Conservation (phyloP, 2,113 vertebrate species). For the Aepyceros melampus region DNA sequence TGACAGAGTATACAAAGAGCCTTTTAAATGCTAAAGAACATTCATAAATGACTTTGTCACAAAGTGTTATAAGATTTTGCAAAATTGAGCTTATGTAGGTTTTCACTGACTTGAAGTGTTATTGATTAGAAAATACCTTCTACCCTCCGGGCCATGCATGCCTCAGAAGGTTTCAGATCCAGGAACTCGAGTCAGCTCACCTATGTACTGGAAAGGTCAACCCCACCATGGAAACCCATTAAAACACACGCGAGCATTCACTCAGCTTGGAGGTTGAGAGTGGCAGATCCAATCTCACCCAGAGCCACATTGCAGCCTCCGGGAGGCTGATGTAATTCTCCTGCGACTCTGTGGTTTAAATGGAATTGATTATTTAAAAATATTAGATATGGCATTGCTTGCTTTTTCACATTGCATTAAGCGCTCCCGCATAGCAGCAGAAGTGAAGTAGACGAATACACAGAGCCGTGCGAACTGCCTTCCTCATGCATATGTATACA, state of each 20-base stretch:
- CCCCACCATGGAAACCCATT: slow-evolving; percentile 66
- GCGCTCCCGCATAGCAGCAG: not conserved
- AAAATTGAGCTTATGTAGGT: slow-evolving; percentile 69
- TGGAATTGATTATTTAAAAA: slow-evolving; percentile 74
- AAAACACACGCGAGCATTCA: slow-evolving; percentile 44
- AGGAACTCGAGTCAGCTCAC: slow-evolving; percentile 59
- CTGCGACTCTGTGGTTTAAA: slow-evolving; percentile 65
- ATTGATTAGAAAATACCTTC: slow-evolving; percentile 76
- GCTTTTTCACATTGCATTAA: slow-evolving; percentile 56
- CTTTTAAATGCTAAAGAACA: slow-evolving; percentile 73
- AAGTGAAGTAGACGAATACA: not conserved
- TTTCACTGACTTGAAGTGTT: slow-evolving; percentile 73
- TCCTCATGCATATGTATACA: slow-evolving; percentile 52
- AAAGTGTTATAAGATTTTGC: slow-evolving; percentile 74
- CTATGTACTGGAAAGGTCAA: slow-evolving; percentile 69
- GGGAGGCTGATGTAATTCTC: slow-evolving; percentile 75
- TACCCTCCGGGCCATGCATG: slow-evolving; percentile 20
- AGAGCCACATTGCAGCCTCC: slow-evolving; percentile 55
- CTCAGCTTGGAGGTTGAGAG: slow-evolving; percentile 40
- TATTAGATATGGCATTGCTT: slow-evolving; percentile 65
- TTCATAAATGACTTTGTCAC: slow-evolving; percentile 76
- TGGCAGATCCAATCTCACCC: slow-evolving; percentile 74
- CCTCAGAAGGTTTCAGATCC: slow-evolving; percentile 64
- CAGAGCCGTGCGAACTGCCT: not conserved
- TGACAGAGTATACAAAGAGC: slow-evolving; percentile 69